Evolutionary conservation across 2,888 invertebrate species (phyloP), one percentile per base, ranked within the genome.

Genomic region (Anoncus sp.): DNA sequence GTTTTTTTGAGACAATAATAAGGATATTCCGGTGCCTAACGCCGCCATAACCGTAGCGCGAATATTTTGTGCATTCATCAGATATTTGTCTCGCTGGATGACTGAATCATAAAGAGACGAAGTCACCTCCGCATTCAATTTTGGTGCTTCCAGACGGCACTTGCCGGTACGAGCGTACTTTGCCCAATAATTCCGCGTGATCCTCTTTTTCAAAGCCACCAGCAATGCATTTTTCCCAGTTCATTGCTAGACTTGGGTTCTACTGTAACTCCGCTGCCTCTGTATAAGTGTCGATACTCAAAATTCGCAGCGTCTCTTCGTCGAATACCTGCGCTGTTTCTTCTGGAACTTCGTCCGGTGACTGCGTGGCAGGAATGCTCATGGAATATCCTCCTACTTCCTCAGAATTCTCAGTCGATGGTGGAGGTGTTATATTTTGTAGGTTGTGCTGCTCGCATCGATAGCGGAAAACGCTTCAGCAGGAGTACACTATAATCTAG

Each of bases 151-250:
- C 14, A 81, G 59, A 9, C 59, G 65, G 45, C 75, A 77, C 24
- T 80, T 80, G 12, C 80, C 82, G 22, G 71, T 76, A 6, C 77
- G 77, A 22, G 79, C 71, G 45, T 81, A 78, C n/a, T 75, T 78
- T 22, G 63, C n/a, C 60, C 7, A 83, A 20, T 4, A 81, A 47
- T 12, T 73, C 59, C 16, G 24, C 51, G 47, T 81, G 80, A 0
- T 65, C 49, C 10, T 81, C 78, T 73, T 82, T 82, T 16, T 69
- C 65, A 3, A 81, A 57, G 1, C 81, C 81, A 1, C 67, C 55
- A 7, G 66, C 31, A n/a, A 76, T 62, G 80, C 82, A 81, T 45
- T 60, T 62, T 47, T 75, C 43, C 79, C 81, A 78, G 49, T 77
- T 78, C 9, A 66, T 53, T 24, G 59, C 76, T 27, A 82, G 49